Evolutionary conservation across 2,113 vertebrate species (phyloP), one percentile per base, ranked within the genome.

Genomic region (Glaucomys volans): DNA sequence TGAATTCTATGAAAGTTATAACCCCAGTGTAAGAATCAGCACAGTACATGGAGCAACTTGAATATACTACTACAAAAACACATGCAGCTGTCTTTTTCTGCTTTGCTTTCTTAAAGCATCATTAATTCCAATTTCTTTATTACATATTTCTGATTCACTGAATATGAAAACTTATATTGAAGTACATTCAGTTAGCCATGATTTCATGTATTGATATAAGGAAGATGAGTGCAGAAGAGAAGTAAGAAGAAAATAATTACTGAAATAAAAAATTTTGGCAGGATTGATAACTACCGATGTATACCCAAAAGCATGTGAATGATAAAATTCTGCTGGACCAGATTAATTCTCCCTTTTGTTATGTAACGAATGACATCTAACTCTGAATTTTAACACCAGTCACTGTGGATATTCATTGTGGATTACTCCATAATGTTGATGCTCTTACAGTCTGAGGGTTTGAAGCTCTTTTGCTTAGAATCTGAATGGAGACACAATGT

Each of bases 151-250:
- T 94, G 62, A 77, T 88, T 97, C 90, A 95, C 59, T 94, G 80
- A 84, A 79, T 86, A 76, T 74, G 42, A 82, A 97, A 92, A 83
- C 71, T 84, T 64, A 40, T 69, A 50, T 9, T 82, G 72, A 92
- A 93, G n/a, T 59, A 88, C 47, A 91, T 88, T 96, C 37, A 94
- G 28, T 97, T 97, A 96, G 47, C 90, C 90, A 76, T 96, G 66
- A 86, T 97, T 95, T 97, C 62, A 52, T 37, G 81, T 87, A 95
- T 91, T 94, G 92, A 91, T 95, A 37, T 83, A 82, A 94, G 75
- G 50, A 92, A 52, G 30, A 87, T 82, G 47, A 37, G 26, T 32
- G 3, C 69, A 75, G 22, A 87, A 85, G n/a, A 90, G 62, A 88
- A 81, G 79, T 11, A 75, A 37, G 50, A 69, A 95, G 44, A 88